Evolutionary conservation across 2,888 invertebrate species (phyloP).

Genomic region (Diploptera punctata): DNA sequence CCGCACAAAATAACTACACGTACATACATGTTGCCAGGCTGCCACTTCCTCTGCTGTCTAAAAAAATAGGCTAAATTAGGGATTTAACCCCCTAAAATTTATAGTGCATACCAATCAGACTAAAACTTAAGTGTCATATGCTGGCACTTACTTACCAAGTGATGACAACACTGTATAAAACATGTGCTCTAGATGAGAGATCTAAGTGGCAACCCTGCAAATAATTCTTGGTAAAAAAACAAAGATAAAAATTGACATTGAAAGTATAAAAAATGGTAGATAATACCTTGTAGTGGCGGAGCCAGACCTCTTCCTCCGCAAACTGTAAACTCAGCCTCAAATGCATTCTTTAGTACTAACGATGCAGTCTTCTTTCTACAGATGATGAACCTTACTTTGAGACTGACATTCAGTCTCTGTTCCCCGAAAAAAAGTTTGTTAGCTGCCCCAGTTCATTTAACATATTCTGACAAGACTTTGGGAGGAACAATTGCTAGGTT

Average conservation of each 20-base stretch:
- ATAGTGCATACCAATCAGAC: slow-evolving; percentile 10
- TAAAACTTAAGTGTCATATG: slow-evolving; percentile 8
- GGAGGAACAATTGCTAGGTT: slow-evolving; percentile 26
- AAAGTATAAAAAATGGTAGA: slow-evolving; percentile 45
- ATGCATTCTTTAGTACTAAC: slow-evolving; percentile 45
- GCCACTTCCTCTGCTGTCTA: slow-evolving; percentile 41
- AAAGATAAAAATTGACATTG: slow-evolving; percentile 42
- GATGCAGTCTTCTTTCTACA: slow-evolving; percentile 43
- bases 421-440: slow-evolving; percentile 40
- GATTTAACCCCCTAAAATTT: slow-evolving; percentile 18
- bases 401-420: slow-evolving; percentile 40
- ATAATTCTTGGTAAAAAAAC: slow-evolving; percentile 36
- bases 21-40: slow-evolving; percentile 41
- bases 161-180: slow-evolving; percentile 31
- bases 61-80: slow-evolving; percentile 10
- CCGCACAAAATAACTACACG: slow-evolving; percentile 39
- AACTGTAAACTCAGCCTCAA: slow-evolving; percentile 46
- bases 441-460: slow-evolving; percentile 38
- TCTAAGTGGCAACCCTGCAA: slow-evolving; percentile 44
- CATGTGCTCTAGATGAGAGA: slow-evolving; percentile 29
- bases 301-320: slow-evolving; percentile 41
- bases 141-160: slow-evolving; percentile 33
- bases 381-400: slow-evolving; percentile 42
- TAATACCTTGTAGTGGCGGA: slow-evolving; percentile 44
- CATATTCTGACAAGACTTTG: slow-evolving; percentile 37